Evolutionary conservation across 30 jellyfish, hydroid and myxozoan genomes (phyloP).

Genomic region (Pseudorhiza aurosa): DNA sequence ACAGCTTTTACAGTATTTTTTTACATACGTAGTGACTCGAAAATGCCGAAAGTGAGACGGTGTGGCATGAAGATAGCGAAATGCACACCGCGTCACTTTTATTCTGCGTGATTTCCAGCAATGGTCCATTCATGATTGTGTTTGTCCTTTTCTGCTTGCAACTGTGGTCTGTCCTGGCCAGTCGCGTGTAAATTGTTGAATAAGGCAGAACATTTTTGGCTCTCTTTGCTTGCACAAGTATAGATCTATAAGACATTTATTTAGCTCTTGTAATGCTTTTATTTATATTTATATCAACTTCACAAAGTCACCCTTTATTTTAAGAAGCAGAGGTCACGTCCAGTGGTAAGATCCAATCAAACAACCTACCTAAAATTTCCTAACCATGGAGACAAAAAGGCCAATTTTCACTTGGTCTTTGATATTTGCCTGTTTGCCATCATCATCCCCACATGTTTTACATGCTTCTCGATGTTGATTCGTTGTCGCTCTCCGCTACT

Average conservation of each 20-base stretch:
- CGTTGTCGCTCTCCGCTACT: not conserved
- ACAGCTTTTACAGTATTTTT: too few relatives aligned
- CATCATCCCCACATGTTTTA: not conserved
- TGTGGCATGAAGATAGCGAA: too few relatives aligned
- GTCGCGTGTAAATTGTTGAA: not conserved
- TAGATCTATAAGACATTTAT: not conserved
- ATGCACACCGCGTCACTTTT: too few relatives aligned
- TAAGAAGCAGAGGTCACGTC: not conserved
- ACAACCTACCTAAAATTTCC: not conserved
- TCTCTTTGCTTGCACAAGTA: not conserved
- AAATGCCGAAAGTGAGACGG: too few relatives aligned
- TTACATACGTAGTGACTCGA: too few relatives aligned
- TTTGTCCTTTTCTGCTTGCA: too few relatives aligned
- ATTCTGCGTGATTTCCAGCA: too few relatives aligned
- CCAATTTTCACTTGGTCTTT: not conserved
- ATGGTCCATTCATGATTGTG: too few relatives aligned
- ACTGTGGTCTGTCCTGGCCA: not conserved
- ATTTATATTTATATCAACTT: not conserved
- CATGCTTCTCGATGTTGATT: not conserved
- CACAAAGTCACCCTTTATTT: not conserved
- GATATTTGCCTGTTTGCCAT: not conserved
- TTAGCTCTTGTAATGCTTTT: constrained; percentile 4
- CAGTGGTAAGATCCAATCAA: not conserved
- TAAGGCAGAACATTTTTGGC: not conserved
- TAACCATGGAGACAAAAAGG: not conserved